These are phyloP conservation scores for Lathronympha strigana DNA, from an alignment of 2,888 invertebrate species.

Conservation along the genomic window DNA sequence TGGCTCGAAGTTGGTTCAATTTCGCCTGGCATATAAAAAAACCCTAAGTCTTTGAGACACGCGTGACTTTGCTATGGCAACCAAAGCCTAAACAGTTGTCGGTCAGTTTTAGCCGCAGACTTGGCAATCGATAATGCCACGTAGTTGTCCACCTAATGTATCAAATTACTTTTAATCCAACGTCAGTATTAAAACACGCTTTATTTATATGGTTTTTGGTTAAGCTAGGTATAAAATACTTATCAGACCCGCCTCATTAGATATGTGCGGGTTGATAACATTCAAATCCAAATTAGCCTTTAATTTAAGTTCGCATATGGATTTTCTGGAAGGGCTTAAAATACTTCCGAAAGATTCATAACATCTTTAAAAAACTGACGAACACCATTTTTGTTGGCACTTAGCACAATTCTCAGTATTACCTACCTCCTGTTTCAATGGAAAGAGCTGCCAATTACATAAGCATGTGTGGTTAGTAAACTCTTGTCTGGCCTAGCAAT, in stretches of 20 bases:
- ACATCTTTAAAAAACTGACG: not conserved
- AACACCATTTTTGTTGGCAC: not conserved
- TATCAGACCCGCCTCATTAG: too few relatives aligned
- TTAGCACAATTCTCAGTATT: not conserved
- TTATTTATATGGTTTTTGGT: constrained; percentile 1
- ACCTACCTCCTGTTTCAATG: not conserved
- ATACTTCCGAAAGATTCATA: not conserved
- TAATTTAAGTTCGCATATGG: too few relatives aligned
- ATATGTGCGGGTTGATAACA: too few relatives aligned
- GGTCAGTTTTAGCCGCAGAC: constrained; percentile 30
- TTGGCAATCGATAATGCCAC: constrained; percentile 25
- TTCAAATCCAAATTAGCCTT: too few relatives aligned
- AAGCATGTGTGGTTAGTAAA: constrained; percentile 3
- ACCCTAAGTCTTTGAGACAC: not conserved
- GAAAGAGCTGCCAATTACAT: constrained; percentile 6
- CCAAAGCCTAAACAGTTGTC: constrained; percentile 45
- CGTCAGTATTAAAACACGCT: not conserved
- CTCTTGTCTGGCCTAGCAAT: not conserved
- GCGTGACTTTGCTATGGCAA: constrained; percentile 45
- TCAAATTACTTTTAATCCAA: constrained; percentile 18
- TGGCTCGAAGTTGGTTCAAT: too few relatives aligned
- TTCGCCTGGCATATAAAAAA: not conserved
- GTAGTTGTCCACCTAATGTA: constrained; percentile 3
- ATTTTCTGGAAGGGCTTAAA: too few relatives aligned
- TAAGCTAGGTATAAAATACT: not conserved